These are phyloP conservation scores for Lacerta bilineata DNA, from an alignment of 2,797 vertebrate species.

Conservation along the genomic window DNA sequence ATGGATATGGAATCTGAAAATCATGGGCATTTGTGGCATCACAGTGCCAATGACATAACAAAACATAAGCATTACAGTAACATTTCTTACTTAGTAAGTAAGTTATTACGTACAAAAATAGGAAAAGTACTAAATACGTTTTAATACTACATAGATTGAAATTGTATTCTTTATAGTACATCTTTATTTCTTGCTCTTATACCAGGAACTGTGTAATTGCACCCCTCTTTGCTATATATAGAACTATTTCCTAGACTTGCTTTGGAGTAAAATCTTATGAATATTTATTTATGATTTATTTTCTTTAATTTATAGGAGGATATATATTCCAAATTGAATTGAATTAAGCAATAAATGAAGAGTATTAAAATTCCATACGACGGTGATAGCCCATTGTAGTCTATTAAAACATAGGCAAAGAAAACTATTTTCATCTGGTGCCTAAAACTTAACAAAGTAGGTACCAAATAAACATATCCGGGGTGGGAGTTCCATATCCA, in stretches of 20 bases:
- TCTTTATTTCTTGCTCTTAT: too few species aligned
- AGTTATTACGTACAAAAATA: not conserved
- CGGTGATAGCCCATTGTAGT: not conserved
- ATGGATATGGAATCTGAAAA: not conserved
- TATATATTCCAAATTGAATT: not conserved
- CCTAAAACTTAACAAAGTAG: not conserved
- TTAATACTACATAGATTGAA: not conserved
- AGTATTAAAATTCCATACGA: not conserved
- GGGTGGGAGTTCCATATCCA: not conserved
- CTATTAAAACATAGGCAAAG: not conserved
- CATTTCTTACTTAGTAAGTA: too few species aligned
- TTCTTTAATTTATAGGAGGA: not conserved
- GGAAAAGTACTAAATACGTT: not conserved
- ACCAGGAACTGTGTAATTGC: too few species aligned
- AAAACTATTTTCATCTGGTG: not conserved
- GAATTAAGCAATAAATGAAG: not conserved
- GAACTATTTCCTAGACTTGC: too few species aligned
- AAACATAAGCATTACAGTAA: not conserved
- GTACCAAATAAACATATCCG: not conserved
- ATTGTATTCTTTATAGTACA: too few species aligned
- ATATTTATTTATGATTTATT: not conserved
- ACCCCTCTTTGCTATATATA: too few species aligned
- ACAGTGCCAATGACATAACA: not conserved
- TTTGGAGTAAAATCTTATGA: not conserved
- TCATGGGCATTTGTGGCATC: not conserved